Base-by-base conservation (phyloP, 2,888 invertebrate species). In the Geophilus truncorum region DNA sequence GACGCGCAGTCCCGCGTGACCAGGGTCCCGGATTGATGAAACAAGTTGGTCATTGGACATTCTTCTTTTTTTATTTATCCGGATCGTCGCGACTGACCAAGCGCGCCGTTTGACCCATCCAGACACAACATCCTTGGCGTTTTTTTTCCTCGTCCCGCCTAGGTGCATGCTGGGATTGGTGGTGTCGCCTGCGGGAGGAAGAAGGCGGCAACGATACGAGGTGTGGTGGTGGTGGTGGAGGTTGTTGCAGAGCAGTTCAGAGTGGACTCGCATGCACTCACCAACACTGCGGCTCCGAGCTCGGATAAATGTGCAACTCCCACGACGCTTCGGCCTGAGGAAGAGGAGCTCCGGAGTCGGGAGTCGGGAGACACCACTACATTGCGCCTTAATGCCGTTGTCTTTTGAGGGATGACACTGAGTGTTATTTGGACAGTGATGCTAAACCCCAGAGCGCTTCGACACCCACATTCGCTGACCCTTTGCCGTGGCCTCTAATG, bases 401-500 rank as follows among this genome's bases (percentile, higher is more conserved):
- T 40, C 9, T 40, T 40, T 40, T 40, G 40, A 40, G 15, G 40
- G 40, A 40, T 40, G 40, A 40, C 40, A 40, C 40, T 40, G 40
- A 40, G 40, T 40, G 40, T 40, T 40, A 40, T 40, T 40, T 40
- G 40, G 40, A 40, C 40, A 40, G 40, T 40, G 40, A 40, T 40
- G 40, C 40, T 40, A 40, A 40, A 40, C 40, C 40, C 40, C 40
- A 40, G 15, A 40, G 77, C 32, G 18, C 28, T 21, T n/a, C 25
- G 77, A 77, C 28, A 77, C 28, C 77, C 30, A 30, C 77, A 30
- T 77, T 40, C 15, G 40, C 40, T 77, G 77, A 77, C 77, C 77
- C 77, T 30, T 77, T 32, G 28, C 32, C 18, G 18, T 77, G 77
- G 28, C 77, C 77, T 32, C 77, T 77, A 77, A 77, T 77, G 77